Evolutionary conservation across 2,888 invertebrate genomes (phyloP).

Genomic region (Drosophila lutescens): DNA sequence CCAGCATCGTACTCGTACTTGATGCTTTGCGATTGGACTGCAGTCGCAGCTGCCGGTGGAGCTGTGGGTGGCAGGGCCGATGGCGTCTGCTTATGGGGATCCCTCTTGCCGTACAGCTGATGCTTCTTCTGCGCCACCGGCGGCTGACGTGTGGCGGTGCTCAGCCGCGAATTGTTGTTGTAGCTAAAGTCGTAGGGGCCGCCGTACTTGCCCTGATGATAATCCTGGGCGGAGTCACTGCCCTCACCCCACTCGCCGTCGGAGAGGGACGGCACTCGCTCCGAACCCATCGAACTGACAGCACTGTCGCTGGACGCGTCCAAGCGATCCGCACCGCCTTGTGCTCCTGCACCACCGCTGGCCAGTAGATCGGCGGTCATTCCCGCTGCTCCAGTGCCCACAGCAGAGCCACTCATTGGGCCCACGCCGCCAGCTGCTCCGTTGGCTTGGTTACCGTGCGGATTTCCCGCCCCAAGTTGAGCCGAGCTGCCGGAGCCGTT

Average conservation of each 20-base stretch:
- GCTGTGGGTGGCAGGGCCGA: conserved; percentile 56
- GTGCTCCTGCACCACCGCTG: conserved; percentile 63
- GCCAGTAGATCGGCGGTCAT: conserved; percentile 79
- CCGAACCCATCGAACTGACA: conserved; percentile 96
- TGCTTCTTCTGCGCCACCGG: conserved; percentile 95
- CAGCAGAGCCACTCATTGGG: conserved; percentile 60
- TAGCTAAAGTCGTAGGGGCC: conserved; percentile 90
- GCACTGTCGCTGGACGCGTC: conserved; percentile 96
- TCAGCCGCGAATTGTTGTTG: conserved; percentile 83
- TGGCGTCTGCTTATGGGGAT: conserved; percentile 88
- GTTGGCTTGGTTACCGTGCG: conserved; percentile 56
- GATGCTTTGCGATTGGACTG: conserved; percentile 83
- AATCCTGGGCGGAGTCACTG: conserved; percentile 93
- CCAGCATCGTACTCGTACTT: conserved; percentile 87
- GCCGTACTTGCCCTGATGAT: conserved; percentile 85
- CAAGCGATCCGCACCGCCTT: conserved; percentile 88
- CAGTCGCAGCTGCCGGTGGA: conserved; percentile 54
- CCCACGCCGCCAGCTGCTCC: conserved; percentile 52
- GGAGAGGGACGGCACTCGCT: conserved; percentile 93
- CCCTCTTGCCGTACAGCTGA: conserved; percentile 95
- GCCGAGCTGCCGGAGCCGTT: conserved; percentile 62
- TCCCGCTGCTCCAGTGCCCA: conserved; percentile 71
- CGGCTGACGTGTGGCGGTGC: conserved; percentile 86
- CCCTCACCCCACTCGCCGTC: conserved; percentile 97
- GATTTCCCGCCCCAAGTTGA: conserved; percentile 55